A percentile compares a stretch with the other conserved stretches of the same genome.
Conservation (phyloP, 2,113 vertebrate genomes). For the Lipophrys pholis region DNA sequence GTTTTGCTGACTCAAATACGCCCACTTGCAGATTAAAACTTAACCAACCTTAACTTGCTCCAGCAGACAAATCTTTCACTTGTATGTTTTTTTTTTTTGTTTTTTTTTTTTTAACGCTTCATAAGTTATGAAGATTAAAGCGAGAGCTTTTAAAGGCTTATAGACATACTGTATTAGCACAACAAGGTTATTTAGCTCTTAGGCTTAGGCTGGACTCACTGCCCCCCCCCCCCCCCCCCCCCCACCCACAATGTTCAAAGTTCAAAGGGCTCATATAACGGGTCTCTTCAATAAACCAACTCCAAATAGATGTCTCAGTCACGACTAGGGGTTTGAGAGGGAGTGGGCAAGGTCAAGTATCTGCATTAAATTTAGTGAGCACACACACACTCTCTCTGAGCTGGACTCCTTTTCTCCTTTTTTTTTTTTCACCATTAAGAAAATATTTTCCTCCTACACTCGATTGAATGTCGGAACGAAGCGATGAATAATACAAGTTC, state of each 20-base stretch:
- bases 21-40: conserved; percentile 44
- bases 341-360: conserved; percentile 39
- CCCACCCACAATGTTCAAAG: conserved; percentile 23
- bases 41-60: conserved; percentile 29
- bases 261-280: conserved; percentile 39
- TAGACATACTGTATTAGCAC: conserved; percentile 54
- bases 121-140: conserved; percentile 49
- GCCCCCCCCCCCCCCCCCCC: conserved; percentile 28
- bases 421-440: background rate
- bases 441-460: background rate
- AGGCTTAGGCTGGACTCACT: conserved; percentile 25
- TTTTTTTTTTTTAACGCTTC: conserved; percentile 32
- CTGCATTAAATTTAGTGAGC: conserved; percentile 35
- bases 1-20: conserved; percentile 40
- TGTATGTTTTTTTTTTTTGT: background rate
- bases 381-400: background rate
- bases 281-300: conserved; percentile 37
- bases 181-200: conserved; percentile 66
- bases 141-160: conserved; percentile 64
- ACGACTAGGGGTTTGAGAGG: conserved; percentile 23
- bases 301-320: conserved; percentile 24
- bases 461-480: background rate
- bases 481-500: background rate
- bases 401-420: conserved; percentile 10
- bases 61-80: conserved; percentile 42